Conservation (phyloP, 1,140 invertebrate species). For the Periplaneta americana region DNA sequence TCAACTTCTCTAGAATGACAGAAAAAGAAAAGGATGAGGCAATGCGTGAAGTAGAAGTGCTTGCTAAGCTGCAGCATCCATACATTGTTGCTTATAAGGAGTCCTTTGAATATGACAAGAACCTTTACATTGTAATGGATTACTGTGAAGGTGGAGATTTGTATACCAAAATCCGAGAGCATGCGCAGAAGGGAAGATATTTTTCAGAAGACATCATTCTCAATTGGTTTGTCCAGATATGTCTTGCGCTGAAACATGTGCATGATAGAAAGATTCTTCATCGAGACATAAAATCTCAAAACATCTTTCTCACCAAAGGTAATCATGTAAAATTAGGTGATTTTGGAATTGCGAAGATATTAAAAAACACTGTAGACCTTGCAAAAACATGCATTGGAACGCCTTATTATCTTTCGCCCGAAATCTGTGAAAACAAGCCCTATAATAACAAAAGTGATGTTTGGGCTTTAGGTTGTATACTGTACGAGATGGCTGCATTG, state of each 20-base stretch:
- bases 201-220: not conserved
- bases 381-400: slow-evolving; percentile 69
- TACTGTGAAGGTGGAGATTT: slow-evolving; percentile 75
- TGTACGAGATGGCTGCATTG: slow-evolving; percentile 67
- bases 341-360: slow-evolving; percentile 68
- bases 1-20: slow-evolving; percentile 34
- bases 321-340: slow-evolving; percentile 67
- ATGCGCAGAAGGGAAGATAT: slow-evolving; percentile 28
- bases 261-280: slow-evolving; percentile 66
- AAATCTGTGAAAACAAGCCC: slow-evolving; percentile 67
- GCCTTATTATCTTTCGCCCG: slow-evolving; percentile 81
- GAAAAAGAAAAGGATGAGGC: slow-evolving; percentile 35
- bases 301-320: slow-evolving; percentile 60
- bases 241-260: slow-evolving; percentile 66
- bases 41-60: slow-evolving; percentile 55
- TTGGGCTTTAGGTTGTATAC: slow-evolving; percentile 79
- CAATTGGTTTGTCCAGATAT: slow-evolving; percentile 52
- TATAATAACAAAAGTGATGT: slow-evolving; percentile 76
- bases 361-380: slow-evolving; percentile 38
- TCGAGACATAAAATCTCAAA: slow-evolving; percentile 70
- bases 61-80: slow-evolving; percentile 71
- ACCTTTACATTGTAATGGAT: slow-evolving; percentile 81
- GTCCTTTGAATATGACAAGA: slow-evolving; percentile 59
- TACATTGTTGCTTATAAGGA: slow-evolving; percentile 79
- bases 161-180: slow-evolving; percentile 57